Evolutionary conservation across 2,797 vertebrate genomes (phyloP).

Genomic region (Hyperoplus lanceolatus): DNA sequence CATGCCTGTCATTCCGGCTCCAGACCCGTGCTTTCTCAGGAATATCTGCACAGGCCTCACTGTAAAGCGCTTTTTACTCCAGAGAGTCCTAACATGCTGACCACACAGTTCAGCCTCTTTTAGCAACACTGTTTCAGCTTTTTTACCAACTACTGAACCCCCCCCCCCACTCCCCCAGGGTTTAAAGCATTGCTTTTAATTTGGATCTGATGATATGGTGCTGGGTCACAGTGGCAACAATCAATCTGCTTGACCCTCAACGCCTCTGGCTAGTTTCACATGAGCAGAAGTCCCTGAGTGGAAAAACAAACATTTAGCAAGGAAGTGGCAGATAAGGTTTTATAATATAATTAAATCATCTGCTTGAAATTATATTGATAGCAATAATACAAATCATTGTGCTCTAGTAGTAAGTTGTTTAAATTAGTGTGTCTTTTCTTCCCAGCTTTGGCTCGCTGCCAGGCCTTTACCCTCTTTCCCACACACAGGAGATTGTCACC

Average conservation of each 20-base stretch:
- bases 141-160: not conserved
- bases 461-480: slow-evolving; percentile 61
- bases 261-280: slow-evolving; percentile 18
- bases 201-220: slow-evolving; percentile 3
- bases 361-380: slow-evolving; percentile 27
- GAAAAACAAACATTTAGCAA: slow-evolving; percentile 19
- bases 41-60: slow-evolving; percentile 19
- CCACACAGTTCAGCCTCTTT: slow-evolving; percentile 11
- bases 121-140: slow-evolving; percentile 17
- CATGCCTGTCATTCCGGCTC: slow-evolving; percentile 50
- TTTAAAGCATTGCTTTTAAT: slow-evolving; percentile 31
- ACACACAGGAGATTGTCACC: slow-evolving; percentile 50
- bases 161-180: not conserved
- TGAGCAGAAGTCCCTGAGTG: slow-evolving; percentile 1
- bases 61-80: slow-evolving; percentile 6
- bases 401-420: slow-evolving; percentile 3
- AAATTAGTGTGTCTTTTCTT: not conserved
- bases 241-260: slow-evolving; percentile 9
- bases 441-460: slow-evolving; percentile 41
- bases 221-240: slow-evolving; percentile 2
- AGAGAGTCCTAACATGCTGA: slow-evolving; percentile 15
- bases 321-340: slow-evolving; percentile 24
- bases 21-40: slow-evolving; percentile 22
- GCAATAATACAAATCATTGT: slow-evolving; percentile 25
- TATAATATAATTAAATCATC: slow-evolving; percentile 21